Conservation (phyloP, 2,113 vertebrate species). For the Xenopus tropicalis region UCB_Xtro_10.0 CM004445.2:130988501-130989000, state of each 20-base stretch:
- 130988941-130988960: constrained; percentile 17
- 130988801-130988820: background rate
- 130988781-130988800: constrained; percentile 10
- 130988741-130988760: background rate
- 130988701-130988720: no score
- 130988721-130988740: no score
- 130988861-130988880: background rate
- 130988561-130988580: background rate
- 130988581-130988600: background rate
- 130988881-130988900: background rate
- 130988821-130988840: background rate
- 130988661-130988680: background rate
- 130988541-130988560: background rate
- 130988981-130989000: constrained; percentile 8
- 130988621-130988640: background rate
- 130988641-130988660: background rate
- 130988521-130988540: background rate
- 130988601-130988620: background rate
- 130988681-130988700: no score
- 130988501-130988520: background rate
- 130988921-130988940: constrained; percentile 26
- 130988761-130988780: background rate
- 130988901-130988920: constrained; percentile 35
- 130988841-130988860: background rate
- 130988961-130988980: background rate